phyloP scores from a whole-genome alignment of 2,888 invertebrate species.

The Macrosoma leucophasiata region DNA sequence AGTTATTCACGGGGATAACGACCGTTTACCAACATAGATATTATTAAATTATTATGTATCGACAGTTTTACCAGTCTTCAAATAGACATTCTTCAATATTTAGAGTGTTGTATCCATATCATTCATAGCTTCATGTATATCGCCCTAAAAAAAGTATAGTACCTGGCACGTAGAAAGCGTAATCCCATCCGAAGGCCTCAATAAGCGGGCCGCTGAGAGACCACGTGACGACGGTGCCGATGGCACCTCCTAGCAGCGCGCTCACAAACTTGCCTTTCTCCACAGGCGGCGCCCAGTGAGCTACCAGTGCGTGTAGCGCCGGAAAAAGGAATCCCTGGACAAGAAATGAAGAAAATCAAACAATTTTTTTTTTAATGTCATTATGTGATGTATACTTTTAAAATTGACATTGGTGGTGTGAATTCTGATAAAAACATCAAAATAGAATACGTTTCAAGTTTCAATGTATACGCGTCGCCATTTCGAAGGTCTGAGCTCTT shows the following conservation, averaged over 20 bases:
- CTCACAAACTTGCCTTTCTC: conserved; percentile 84
- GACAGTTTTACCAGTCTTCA: too few relatives aligned
- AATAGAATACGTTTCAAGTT: too few relatives aligned
- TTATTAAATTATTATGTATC: too few relatives aligned
- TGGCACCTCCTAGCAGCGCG: conserved; percentile 79
- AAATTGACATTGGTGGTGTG: too few relatives aligned
- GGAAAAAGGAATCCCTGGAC: conserved; percentile 78
- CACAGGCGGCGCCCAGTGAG: conserved; percentile 83
- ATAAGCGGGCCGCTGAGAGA: conserved; percentile 80
- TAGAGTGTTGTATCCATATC: too few relatives aligned
- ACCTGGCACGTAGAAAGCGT: conserved; percentile 80
- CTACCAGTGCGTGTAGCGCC: conserved; percentile 78
- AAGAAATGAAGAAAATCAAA: conserved; percentile 10
- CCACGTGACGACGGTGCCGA: conserved; percentile 83
- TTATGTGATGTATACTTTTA: background rate
- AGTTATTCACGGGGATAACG: too few relatives aligned
- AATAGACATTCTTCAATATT: too few relatives aligned
- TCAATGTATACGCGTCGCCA: too few relatives aligned
- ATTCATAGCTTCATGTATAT: too few relatives aligned
- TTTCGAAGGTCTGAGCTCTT: too few relatives aligned
- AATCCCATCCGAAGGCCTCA: conserved; percentile 79
- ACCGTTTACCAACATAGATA: too few relatives aligned
- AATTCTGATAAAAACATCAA: too few relatives aligned
- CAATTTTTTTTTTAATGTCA: background rate
- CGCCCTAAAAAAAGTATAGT: conserved; percentile 6